phyloP scores from a whole-genome alignment of 2,113 vertebrate genomes.

The Mellivora capensis region DNA sequence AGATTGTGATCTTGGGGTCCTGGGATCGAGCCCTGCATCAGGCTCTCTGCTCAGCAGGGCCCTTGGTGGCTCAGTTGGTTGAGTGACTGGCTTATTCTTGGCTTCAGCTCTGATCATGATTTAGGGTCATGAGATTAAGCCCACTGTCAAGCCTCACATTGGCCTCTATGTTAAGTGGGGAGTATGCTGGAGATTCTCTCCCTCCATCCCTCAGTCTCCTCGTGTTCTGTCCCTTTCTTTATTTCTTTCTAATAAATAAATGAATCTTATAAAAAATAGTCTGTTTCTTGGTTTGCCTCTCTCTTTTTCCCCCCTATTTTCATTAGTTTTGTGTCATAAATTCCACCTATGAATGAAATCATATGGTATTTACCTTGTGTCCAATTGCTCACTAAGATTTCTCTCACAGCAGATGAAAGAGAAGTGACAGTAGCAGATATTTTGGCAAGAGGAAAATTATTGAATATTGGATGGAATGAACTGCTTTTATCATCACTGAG shows the following conservation, averaged over 20 bases:
- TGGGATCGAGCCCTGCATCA: too few species aligned
- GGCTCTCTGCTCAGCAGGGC: too few species aligned
- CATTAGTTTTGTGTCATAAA: not conserved
- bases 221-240: not conserved
- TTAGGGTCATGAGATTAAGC: too few species aligned
- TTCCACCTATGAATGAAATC: not conserved
- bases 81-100: not conserved
- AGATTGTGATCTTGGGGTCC: too few species aligned
- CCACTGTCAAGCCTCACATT: not conserved
- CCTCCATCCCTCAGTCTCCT: not conserved
- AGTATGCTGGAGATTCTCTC: not conserved
- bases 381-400: not conserved
- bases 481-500: not conserved
- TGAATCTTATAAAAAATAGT: not conserved
- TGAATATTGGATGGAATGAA: not conserved
- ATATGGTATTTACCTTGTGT: not conserved
- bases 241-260: not conserved
- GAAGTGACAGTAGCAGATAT: not conserved
- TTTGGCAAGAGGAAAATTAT: not conserved
- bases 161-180: not conserved
- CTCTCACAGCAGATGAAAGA: not conserved
- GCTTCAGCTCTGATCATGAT: not conserved
- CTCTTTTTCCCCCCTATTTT: not conserved
- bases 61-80: not conserved
- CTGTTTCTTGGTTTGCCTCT: not conserved